These are phyloP conservation scores for Osmerus eperlanus DNA, from an alignment of 2,113 vertebrate genomes.

Conservation along the genomic window DNA sequence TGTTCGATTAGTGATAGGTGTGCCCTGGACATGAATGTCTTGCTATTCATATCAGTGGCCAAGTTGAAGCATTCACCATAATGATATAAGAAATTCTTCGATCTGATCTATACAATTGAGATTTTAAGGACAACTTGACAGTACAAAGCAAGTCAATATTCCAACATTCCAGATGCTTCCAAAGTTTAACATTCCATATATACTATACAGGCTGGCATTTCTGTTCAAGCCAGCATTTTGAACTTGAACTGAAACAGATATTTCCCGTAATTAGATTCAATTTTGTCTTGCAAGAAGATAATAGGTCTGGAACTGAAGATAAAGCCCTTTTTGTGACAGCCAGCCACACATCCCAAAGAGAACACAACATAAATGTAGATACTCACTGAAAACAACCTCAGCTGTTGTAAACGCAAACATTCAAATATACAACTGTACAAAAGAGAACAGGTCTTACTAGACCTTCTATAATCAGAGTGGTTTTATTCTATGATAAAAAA, in stretches of 20 bases:
- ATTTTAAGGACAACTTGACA: conserved; percentile 22
- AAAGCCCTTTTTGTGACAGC: conserved; percentile 61
- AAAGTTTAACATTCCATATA: background rate
- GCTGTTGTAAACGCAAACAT: conserved; percentile 43
- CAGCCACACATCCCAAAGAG: conserved; percentile 47
- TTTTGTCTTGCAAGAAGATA: conserved; percentile 36
- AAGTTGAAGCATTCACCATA: conserved; percentile 13
- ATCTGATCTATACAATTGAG: conserved; percentile 26
- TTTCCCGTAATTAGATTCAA: conserved; percentile 36
- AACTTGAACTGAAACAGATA: conserved; percentile 30
- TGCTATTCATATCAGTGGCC: too few species aligned
- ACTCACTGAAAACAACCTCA: conserved; percentile 30
- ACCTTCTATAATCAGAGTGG: conserved; percentile 3
- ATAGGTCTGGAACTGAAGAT: conserved; percentile 56
- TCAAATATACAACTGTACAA: conserved; percentile 40
- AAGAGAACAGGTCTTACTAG: conserved; percentile 22
- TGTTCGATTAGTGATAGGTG: too few species aligned
- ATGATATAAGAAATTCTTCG: conserved; percentile 1
- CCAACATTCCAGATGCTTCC: background rate
- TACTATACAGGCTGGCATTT: background rate
- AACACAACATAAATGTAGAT: conserved; percentile 31
- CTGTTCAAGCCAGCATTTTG: conserved; percentile 39
- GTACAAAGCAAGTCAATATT: conserved; percentile 22
- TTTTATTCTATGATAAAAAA: too few species aligned
- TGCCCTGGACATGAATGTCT: too few species aligned